A percentile compares a stretch with the other conserved stretches of the same genome.
Conservation (phyloP, 2,113 vertebrate genomes). For the Caloenas nicobarica region DNA sequence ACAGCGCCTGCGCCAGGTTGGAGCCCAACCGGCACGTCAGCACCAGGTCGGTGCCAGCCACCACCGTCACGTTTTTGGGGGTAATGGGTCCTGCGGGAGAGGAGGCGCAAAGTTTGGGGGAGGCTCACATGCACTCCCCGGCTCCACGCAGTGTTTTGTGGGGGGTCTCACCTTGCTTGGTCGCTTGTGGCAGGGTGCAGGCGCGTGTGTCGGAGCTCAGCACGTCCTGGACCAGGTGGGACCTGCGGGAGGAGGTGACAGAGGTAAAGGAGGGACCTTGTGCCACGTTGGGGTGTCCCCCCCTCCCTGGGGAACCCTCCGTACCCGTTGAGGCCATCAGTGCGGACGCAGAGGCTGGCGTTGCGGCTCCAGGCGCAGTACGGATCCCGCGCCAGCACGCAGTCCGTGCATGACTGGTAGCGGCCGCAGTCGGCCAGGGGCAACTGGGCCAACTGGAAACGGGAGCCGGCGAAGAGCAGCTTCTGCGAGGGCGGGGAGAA, state of each 20-base stretch:
- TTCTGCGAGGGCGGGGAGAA: constrained; percentile 72
- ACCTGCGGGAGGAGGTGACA: neutral
- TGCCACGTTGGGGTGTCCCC: fast-evolving
- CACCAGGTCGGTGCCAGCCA: constrained; percentile 89
- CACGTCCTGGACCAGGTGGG: constrained; percentile 73
- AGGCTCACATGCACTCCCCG: too few relatives aligned
- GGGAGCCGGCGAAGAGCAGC: constrained; percentile 91
- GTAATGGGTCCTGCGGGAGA: constrained; percentile 74
- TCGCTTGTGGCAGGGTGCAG: constrained; percentile 58
- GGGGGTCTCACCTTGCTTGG: constrained; percentile 69
- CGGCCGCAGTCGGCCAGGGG: constrained; percentile 90
- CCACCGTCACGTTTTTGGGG: constrained; percentile 87
- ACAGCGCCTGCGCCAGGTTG: constrained; percentile 88
- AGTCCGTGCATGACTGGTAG: constrained; percentile 91
- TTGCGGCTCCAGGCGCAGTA: constrained; percentile 94
- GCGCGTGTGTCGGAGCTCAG: constrained; percentile 22
- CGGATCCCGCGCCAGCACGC: constrained; percentile 90
- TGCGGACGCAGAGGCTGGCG: constrained; percentile 84
- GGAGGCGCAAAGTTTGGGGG: too few relatives aligned
- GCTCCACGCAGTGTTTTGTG: fast-evolving
- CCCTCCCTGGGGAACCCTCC: neutral
- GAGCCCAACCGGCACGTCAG: constrained; percentile 91
- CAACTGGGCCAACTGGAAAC: constrained; percentile 88
- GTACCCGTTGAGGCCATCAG: constrained; percentile 82
- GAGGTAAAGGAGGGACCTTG: neutral